Percentiles rank a stretch among this genome's conserved stretches.
These are phyloP conservation scores for Protodeltote pygarga DNA, from an alignment of 2,888 invertebrate species.

Conservation along the genomic window DNA sequence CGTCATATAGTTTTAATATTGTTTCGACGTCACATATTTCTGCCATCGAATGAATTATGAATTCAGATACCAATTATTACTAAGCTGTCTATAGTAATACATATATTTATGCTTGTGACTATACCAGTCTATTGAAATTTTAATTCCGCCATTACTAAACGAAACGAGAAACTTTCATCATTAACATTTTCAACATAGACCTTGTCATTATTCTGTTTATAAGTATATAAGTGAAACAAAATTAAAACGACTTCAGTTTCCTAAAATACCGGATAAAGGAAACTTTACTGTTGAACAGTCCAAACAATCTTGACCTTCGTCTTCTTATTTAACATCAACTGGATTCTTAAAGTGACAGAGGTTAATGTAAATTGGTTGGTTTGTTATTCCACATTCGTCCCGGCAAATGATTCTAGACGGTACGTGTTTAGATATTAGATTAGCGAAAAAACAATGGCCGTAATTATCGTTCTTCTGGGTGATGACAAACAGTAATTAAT, in stretches of 20 bases:
- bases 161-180: slow-evolving; percentile 5
- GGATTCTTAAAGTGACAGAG: neutral
- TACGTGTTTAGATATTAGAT: slow-evolving; percentile 35
- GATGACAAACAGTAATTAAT: neutral
- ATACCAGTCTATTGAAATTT: neutral
- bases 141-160: slow-evolving; percentile 4
- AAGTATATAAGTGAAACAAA: slow-evolving; percentile 24
- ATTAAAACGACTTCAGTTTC: slow-evolving; percentile 35
- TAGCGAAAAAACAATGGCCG: slow-evolving; percentile 13
- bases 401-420: slow-evolving; percentile 27
- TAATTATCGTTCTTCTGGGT: slow-evolving; percentile 11
- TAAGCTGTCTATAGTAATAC: too few relatives aligned
- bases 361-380: slow-evolving; percentile 6
- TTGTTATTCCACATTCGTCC: slow-evolving; percentile 42
- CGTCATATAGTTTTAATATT: too few relatives aligned
- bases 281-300: slow-evolving; percentile 7
- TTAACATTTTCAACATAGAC: slow-evolving; percentile 16
- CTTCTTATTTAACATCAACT: too few relatives aligned
- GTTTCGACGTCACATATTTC: too few relatives aligned
- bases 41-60: too few relatives aligned
- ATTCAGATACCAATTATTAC: too few relatives aligned
- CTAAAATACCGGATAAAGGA: slow-evolving; percentile 10
- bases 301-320: slow-evolving; percentile 7
- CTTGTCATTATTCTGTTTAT: slow-evolving; percentile 15
- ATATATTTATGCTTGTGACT: too few relatives aligned